Base-by-base conservation (phyloP, 1,140 invertebrate genomes). In the Phthorimaea operculella region DNA sequence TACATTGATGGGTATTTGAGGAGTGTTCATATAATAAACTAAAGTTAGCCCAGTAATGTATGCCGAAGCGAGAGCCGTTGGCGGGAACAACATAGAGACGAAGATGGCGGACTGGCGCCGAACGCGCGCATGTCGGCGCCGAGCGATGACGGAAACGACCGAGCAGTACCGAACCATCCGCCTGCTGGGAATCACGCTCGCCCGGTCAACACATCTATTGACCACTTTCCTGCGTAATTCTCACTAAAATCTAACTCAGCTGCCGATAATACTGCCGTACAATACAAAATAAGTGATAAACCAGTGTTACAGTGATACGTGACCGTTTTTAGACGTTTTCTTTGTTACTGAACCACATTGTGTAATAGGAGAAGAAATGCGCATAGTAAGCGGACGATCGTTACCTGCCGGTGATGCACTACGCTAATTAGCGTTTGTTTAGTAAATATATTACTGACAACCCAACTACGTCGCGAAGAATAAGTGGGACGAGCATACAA, bases 151-250 rank as follows among this genome's bases (percentile, higher is more conserved):
- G 82, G 63, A 74, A 63, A 68, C 53, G 39, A 7, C 74, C 82
- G 79, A 85, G 53, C 68, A 85, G 78, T 83, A 60, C 79, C 82
- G 82, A 83, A 60, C 55, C 59, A 54, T 60, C 59, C 60, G 52
- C 61, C 61, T 57, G 52, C 50, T 59, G 59, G 72, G 66, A 64
- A 57, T 64, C 65, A 73, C 79, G 70, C 62, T 64, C 54, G 70
- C 57, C 58, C 66, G 63, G 69, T 67, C 62, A 57, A 58, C 62
- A 62, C 61, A 69, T 73, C n/a, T 80, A 83, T 81, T 84, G 75
- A 83, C 72, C 63, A 75, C 78, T 83, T 28, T 83, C 71, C 70
- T 77, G 57, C 56, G 56, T 62, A 63, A 72, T 70, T 72, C 55
- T 61, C 54, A 66, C 45, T 58, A 60, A 64, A 64, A 64, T 21